phyloP scores from a whole-genome alignment of 2,888 invertebrate species.

The Podotricha telesiphe region DNA sequence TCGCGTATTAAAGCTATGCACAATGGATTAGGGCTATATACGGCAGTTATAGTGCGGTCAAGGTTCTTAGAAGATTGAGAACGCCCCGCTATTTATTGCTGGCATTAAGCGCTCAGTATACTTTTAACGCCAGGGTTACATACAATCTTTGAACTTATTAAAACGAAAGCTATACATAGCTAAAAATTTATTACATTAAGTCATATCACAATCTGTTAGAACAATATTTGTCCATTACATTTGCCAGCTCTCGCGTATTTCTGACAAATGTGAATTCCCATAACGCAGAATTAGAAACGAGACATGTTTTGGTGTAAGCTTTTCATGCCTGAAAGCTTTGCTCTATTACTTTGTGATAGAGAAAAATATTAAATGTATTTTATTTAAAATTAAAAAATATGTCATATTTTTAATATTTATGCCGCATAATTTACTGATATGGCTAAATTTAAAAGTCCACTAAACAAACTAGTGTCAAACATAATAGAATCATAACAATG shows the following conservation, averaged over 20 bases:
- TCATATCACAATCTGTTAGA: conserved; percentile 1
- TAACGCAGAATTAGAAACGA: conserved; percentile 11
- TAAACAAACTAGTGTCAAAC: neutral
- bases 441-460: too few relatives aligned
- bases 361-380: conserved; percentile 11
- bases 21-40: conserved; percentile 41
- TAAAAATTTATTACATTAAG: neutral
- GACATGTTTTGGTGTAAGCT: conserved; percentile 4
- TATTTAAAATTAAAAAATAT: too few relatives aligned
- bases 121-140: conserved; percentile 17
- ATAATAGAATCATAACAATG: neutral
- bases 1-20: conserved; percentile 39
- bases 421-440: too few relatives aligned
- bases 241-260: conserved; percentile 5
- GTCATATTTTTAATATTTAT: too few relatives aligned
- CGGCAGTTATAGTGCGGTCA: conserved; percentile 38
- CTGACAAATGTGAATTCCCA: conserved; percentile 14
- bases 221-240: conserved; percentile 4
- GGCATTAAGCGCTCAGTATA: conserved; percentile 38
- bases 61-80: conserved; percentile 41
- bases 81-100: conserved; percentile 38
- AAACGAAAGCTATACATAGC: neutral
- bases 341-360: neutral
- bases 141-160: conserved; percentile 25
- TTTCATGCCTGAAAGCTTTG: conserved; percentile 11